Base-by-base conservation (phyloP, 2,888 invertebrate species). In the Chromoteleia sp. region DNA sequence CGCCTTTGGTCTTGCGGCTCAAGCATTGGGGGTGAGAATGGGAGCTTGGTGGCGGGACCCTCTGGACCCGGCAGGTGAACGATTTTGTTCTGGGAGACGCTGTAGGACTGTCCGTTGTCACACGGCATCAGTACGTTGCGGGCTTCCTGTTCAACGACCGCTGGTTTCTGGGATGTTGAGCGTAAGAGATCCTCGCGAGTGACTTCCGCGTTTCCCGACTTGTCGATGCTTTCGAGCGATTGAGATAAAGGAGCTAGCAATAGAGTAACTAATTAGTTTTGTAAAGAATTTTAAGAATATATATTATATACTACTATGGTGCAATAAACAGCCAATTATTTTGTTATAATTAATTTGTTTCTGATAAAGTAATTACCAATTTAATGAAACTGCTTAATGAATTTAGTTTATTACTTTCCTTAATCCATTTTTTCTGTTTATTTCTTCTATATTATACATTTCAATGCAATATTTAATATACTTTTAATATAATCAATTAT, bases 41-140 rank as follows among this genome's bases (percentile, higher is more conserved):
- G 94, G 85, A 95, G 95, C 86, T 95, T 95, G 17, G 45, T 39
- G 43, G 81, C 91, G 87, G 84, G 87, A 8, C 85, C 86, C 65
- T 93, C 93, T 81, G 94, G 94, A 84, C 94, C 94, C 84, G 96
- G 96, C 84, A 97, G 93, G 87, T 97, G 95, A 82, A 97, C 95
- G 87, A 97, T 97, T 93, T 97, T 96, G 92, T 97, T 97, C 86
- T 97, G 97, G 50, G 97, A 97, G 25, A 97, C 97, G 91, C 97
- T 97, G 92, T 97, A 97, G 85, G 96, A 95, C 86, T 96, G 94
- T 36, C 97, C 97, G 91, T 96, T 96, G 87, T 95, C 96, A 90
- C 96, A 97, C 0, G 97, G 96, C 94, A 97, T 95, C 83, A 97
- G 93, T 90, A 96, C 95, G 91, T 97, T 96, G 50, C 95, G 93